These are phyloP conservation scores for Etheostoma spectabile DNA, from an alignment of 2,113 vertebrate genomes.

Conservation along the genomic window DNA sequence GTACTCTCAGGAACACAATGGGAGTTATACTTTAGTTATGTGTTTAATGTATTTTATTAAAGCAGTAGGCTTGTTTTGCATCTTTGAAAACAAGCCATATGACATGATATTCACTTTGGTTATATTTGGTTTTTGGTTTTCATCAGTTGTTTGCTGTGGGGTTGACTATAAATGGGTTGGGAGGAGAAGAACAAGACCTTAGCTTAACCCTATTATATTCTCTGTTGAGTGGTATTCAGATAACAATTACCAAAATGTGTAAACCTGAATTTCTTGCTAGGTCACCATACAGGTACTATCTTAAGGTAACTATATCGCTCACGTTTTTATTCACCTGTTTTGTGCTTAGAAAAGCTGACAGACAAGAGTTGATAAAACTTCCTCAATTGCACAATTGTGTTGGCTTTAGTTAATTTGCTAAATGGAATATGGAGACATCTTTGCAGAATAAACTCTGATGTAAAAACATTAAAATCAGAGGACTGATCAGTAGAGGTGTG, in stretches of 20 bases:
- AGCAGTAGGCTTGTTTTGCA: neutral
- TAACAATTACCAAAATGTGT: neutral
- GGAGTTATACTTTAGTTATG: neutral
- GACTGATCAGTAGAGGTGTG: too few species aligned
- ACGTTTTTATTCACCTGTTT: too few species aligned
- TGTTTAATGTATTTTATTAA: neutral
- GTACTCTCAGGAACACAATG: neutral
- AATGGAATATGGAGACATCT: too few species aligned
- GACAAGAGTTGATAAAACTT: too few species aligned
- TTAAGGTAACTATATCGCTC: neutral
- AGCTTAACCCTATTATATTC: neutral
- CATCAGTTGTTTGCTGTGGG: neutral
- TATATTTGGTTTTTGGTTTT: neutral
- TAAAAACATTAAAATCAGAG: too few species aligned
- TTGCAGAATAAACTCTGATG: too few species aligned
- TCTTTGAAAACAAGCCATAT: neutral
- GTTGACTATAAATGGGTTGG: neutral
- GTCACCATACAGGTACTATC: neutral
- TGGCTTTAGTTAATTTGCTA: too few species aligned
- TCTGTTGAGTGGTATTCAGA: neutral
- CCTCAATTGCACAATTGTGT: too few species aligned
- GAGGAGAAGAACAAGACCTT: neutral
- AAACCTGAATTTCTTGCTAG: conserved; percentile 30
- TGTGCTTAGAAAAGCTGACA: too few species aligned
- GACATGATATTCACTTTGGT: too few species aligned